Base-by-base conservation (phyloP, 2,797 vertebrate genomes). In the Hemibagrus guttatus region DNA sequence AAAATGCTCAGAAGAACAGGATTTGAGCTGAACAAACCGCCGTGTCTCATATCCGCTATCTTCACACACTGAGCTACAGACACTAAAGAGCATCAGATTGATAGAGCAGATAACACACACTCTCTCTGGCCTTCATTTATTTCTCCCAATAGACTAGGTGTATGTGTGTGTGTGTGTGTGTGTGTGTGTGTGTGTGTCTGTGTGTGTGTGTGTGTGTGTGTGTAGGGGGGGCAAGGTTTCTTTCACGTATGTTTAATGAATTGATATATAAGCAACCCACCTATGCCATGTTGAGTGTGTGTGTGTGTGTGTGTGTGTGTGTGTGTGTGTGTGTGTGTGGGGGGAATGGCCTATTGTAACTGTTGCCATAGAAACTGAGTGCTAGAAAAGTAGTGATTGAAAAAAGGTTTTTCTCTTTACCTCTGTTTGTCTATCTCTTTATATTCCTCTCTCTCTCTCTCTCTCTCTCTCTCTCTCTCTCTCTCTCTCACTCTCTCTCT, bases 291-390 rank as follows among this genome's bases (percentile, higher is more conserved):
- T 12, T 81, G 39, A 52, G 84, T 82, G 59, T 82, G 78, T 63
- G 58, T 83, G 35, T 72, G 80, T 75, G 87, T 83, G 84, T 86
- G 82, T 69, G 68, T 83, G 49, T 63, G 26, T 78, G 61, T 78
- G 28, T 84, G 81, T 39, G 42, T 59, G 84, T 85, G 86, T 76
- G 69, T 81, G 84, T 89, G 46, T 82, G 94, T 89, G 79, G 86
- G 84, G 80, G 42, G 82, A 89, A 88, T 93, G 93, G 91, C 93
- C 94, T 95, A 95, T 95, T 95, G 95, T 96, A 95, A 95, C 93
- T 94, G 95, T 96, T 96, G 93, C 95, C 93, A 96, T 96, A 94
- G 95, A 95, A 96, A 96, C 95, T 94, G 95, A 95, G 95, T 94
- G 93, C 92, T 91, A 92, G 93, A 94, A 93, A 93, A 93, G 93